Evolutionary conservation across 1,140 invertebrate species (phyloP).

Genomic region (Saccostrea cuccullata): DNA sequence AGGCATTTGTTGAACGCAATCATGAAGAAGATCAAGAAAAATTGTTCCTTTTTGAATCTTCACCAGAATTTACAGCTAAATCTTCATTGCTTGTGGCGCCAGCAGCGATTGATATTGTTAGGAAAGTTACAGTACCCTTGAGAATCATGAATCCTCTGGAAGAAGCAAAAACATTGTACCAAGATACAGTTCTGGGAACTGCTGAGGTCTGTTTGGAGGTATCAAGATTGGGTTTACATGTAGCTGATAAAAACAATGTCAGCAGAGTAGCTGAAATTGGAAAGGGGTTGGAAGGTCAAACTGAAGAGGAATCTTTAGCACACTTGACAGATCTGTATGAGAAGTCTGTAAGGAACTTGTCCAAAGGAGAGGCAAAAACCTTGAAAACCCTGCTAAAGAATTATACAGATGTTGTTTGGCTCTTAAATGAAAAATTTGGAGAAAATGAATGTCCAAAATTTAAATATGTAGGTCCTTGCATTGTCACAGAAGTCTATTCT

Average conservation of each 20-base stretch:
- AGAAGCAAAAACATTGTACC: not conserved
- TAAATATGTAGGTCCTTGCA: constrained; percentile 31
- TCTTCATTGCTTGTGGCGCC: constrained; percentile 57
- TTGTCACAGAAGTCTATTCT: not conserved
- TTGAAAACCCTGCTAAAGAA: constrained; percentile 4
- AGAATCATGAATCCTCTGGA: not conserved
- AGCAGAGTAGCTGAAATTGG: not conserved
- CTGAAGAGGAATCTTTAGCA: constrained; percentile 20
- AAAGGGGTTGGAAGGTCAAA: too few species aligned
- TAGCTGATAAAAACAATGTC: not conserved
- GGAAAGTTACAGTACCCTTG: not conserved
- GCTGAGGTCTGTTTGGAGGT: too few species aligned
- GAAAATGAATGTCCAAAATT: constrained; percentile 28
- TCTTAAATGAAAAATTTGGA: not conserved
- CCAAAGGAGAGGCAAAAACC: not conserved
- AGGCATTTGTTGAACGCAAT: not conserved
- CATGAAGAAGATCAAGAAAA: not conserved
- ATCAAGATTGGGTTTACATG: too few species aligned
- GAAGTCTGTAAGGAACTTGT: constrained; percentile 8
- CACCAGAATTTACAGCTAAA: too few species aligned
- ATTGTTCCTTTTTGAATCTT: not conserved
- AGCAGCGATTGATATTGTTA: not conserved
- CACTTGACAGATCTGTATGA: not conserved
- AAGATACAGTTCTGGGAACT: not conserved
- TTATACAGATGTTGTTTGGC: not conserved